Evolutionary conservation across 2,888 invertebrate genomes (phyloP).

Genomic region (Polylopha cassiicola): DNA sequence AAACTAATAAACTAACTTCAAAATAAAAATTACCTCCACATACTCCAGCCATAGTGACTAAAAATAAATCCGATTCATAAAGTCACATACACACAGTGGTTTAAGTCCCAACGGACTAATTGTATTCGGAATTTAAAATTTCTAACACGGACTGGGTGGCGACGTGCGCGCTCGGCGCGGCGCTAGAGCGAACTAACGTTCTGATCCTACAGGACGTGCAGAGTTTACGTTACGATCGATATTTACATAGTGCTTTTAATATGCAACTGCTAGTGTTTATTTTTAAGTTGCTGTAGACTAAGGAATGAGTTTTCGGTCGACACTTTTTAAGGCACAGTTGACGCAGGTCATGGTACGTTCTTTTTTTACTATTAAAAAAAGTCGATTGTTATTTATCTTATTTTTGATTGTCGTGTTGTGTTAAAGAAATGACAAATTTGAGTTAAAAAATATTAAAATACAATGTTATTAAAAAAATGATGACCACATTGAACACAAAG

Average conservation of each 20-base stretch:
- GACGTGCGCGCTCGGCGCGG: constrained; percentile 64
- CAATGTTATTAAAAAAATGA: too few species aligned
- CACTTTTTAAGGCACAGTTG: too few species aligned
- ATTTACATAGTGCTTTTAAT: constrained; percentile 73
- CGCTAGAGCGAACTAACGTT: constrained; percentile 67
- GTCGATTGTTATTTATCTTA: too few species aligned
- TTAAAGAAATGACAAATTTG: too few species aligned
- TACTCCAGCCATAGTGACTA: constrained; percentile 12
- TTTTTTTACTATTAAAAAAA: too few species aligned
- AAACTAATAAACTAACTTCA: too few species aligned
- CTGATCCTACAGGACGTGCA: constrained; percentile 71
- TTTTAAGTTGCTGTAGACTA: too few species aligned
- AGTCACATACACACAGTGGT: constrained; percentile 22
- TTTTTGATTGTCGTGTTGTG: too few species aligned
- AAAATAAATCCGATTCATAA: constrained; percentile 20
- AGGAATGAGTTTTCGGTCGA: too few species aligned
- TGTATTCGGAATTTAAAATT: constrained; percentile 32
- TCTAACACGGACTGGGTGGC: constrained; percentile 48
- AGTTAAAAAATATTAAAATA: too few species aligned
- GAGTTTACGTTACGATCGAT: constrained; percentile 67
- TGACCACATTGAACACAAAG: too few species aligned
- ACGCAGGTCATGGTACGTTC: too few species aligned
- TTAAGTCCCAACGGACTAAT: constrained; percentile 17
- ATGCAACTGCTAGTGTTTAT: constrained; percentile 45
- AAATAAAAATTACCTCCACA: constrained; percentile 11